These are phyloP conservation scores for Diogma glabrata DNA, from an alignment of 2,888 invertebrate species.

Conservation along the genomic window DNA sequence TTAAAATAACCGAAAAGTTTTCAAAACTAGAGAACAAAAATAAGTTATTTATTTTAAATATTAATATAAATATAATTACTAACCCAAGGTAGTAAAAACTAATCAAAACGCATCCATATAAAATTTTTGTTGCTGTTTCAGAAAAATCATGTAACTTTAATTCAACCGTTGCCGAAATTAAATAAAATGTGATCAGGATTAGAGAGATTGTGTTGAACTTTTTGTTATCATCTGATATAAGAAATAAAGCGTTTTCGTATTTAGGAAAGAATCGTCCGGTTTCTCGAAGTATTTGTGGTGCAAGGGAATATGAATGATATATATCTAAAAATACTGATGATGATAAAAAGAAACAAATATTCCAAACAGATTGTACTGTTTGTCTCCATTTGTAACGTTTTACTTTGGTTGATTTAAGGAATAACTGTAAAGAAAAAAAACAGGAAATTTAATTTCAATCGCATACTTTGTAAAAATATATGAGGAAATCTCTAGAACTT, in stretches of 20 bases:
- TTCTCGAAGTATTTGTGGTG: slow-evolving; percentile 32
- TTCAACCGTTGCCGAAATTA: slow-evolving; percentile 33
- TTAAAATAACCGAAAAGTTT: slow-evolving; percentile 35
- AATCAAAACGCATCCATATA: slow-evolving; percentile 7
- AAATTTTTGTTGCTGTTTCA: slow-evolving; percentile 23
- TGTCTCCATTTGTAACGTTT: slow-evolving; percentile 34
- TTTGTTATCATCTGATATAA: slow-evolving; percentile 7
- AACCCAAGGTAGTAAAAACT: slow-evolving; percentile 13
- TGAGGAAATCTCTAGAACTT: too few relatives aligned
- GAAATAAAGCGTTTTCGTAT: slow-evolving; percentile 33
- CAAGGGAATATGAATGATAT: slow-evolving; percentile 34
- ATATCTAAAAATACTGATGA: slow-evolving; percentile 31
- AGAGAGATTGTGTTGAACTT: slow-evolving; percentile 22
- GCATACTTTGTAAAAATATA: too few relatives aligned
- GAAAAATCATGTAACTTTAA: slow-evolving; percentile 30
- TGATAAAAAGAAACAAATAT: slow-evolving; percentile 33
- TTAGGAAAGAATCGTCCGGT: slow-evolving; percentile 34
- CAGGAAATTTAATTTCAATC: too few relatives aligned
- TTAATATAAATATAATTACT: neutral
- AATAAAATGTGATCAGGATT: slow-evolving; percentile 33
- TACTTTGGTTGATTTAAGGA: slow-evolving; percentile 32
- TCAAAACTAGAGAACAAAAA: slow-evolving; percentile 27
- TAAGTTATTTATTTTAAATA: neutral
- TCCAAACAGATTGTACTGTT: slow-evolving; percentile 33
- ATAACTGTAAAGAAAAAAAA: slow-evolving; percentile 25